These are phyloP conservation scores for Scaptomyza caliginosa DNA, from an alignment of 2,888 invertebrate species.

Conservation along the genomic window DNA sequence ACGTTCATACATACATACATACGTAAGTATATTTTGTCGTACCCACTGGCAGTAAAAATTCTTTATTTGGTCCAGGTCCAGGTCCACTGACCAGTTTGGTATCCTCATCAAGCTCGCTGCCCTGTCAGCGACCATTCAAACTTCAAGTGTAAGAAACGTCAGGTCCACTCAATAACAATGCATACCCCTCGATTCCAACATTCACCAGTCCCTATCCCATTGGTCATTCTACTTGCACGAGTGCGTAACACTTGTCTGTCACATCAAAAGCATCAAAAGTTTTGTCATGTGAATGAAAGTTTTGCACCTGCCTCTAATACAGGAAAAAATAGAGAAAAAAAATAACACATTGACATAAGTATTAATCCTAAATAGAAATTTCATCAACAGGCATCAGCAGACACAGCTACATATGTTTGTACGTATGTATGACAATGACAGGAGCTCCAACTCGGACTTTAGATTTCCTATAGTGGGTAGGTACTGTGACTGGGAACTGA, in stretches of 20 bases:
- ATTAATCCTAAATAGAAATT: constrained; percentile 79
- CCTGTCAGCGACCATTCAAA: constrained; percentile 65
- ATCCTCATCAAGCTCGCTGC: constrained; percentile 58
- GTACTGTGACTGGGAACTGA: constrained; percentile 10
- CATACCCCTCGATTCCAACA: not conserved
- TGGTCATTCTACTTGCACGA: constrained; percentile 48
- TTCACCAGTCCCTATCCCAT: not conserved
- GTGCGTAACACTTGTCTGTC: constrained; percentile 70
- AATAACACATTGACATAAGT: constrained; percentile 60
- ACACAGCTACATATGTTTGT: constrained; percentile 16
- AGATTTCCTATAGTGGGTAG: not conserved
- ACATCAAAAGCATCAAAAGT: constrained; percentile 78
- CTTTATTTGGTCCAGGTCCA: constrained; percentile 1
- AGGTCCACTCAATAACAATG: constrained; percentile 58
- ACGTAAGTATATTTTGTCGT: constrained; percentile 9
- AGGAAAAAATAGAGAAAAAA: constrained; percentile 37
- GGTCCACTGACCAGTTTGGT: not conserved
- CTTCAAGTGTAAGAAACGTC: constrained; percentile 76
- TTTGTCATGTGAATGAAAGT: constrained; percentile 73
- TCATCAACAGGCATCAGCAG: constrained; percentile 60
- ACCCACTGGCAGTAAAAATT: constrained; percentile 51
- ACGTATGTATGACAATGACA: constrained; percentile 42
- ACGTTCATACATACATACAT: constrained; percentile 28
- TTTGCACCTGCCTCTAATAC: constrained; percentile 71
- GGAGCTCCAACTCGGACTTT: constrained; percentile 16